A percentile compares a stretch with the other conserved stretches of the same genome.
Evolutionary conservation across 2,113 vertebrate genomes (phyloP).

Genomic region (Ptychochromis oligacanthus): DNA sequence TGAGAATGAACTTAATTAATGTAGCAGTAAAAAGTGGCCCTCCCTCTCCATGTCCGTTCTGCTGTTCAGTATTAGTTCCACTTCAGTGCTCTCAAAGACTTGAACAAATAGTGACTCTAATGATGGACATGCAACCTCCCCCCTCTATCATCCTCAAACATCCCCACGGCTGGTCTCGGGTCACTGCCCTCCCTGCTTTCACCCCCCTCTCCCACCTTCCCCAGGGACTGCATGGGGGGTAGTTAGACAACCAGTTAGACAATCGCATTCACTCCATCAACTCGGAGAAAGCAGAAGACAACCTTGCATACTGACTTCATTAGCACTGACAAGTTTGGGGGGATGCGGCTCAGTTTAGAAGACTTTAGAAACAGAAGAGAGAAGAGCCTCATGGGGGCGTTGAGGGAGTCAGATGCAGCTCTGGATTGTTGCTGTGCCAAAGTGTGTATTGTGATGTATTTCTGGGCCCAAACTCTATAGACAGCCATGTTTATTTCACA

Average conservation of each 20-base stretch:
- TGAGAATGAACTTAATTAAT: constrained; percentile 86
- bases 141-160: constrained; percentile 50
- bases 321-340: constrained; percentile 81
- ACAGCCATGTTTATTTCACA: constrained; percentile 37
- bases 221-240: constrained; percentile 61
- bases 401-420: constrained; percentile 39
- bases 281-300: constrained; percentile 76
- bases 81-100: constrained; percentile 75
- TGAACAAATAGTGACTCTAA: constrained; percentile 77
- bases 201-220: constrained; percentile 58
- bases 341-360: constrained; percentile 74
- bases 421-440: constrained; percentile 3
- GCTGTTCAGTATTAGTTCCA: constrained; percentile 85
- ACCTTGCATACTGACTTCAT: constrained; percentile 84
- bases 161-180: constrained; percentile 78
- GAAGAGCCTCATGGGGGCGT: constrained; percentile 17
- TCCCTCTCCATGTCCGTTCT: constrained; percentile 72
- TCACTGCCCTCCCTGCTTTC: constrained; percentile 79
- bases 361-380: constrained; percentile 59
- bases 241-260: constrained; percentile 80
- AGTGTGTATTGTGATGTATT: constrained; percentile 27
- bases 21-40: constrained; percentile 85
- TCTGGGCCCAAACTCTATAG: constrained; percentile 33
- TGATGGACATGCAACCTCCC: constrained; percentile 82
- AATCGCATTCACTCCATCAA: constrained; percentile 84